Conservation (phyloP, 2,888 invertebrate species). For the Tribolium freemani region DNA sequence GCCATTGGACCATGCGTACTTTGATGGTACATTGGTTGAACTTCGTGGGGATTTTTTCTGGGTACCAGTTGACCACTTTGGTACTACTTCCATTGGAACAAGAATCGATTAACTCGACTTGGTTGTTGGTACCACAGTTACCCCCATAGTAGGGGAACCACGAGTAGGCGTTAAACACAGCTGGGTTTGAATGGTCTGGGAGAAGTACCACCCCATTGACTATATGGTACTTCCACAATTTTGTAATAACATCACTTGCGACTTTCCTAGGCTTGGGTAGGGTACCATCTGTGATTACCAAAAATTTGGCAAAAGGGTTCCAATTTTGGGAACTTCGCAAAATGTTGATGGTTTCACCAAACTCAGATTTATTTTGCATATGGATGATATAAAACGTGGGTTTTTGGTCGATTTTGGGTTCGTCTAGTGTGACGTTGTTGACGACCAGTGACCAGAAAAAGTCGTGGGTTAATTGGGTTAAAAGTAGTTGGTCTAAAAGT, state of each 20-base stretch:
- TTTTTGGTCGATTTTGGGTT: background rate
- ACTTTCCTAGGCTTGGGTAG: background rate
- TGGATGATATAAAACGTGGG: constrained; percentile 26
- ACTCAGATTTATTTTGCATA: constrained; percentile 13
- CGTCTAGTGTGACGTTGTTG: background rate
- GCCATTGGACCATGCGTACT: constrained; percentile 47
- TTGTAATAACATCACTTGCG: constrained; percentile 14
- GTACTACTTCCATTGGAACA: constrained; percentile 25
- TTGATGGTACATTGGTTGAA: constrained; percentile 48
- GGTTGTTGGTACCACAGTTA: constrained; percentile 22
- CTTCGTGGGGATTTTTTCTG: constrained; percentile 45
- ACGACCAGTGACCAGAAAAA: constrained; percentile 15
- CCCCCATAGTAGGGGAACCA: constrained; percentile 32
- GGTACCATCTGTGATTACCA: constrained; percentile 14
- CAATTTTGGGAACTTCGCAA: constrained; percentile 7
- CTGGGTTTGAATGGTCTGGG: background rate
- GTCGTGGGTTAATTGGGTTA: background rate
- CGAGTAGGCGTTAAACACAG: constrained; percentile 19
- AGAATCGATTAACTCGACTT: constrained; percentile 19
- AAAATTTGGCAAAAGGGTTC: constrained; percentile 44
- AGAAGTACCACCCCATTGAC: constrained; percentile 31
- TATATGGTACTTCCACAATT: constrained; percentile 16
- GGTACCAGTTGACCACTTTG: constrained; percentile 32
- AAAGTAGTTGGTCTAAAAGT: background rate
- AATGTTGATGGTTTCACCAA: constrained; percentile 5